These are phyloP conservation scores for Sebastes taczanowskii DNA, from an alignment of 2,797 vertebrate genomes.

Conservation along the genomic window DNA sequence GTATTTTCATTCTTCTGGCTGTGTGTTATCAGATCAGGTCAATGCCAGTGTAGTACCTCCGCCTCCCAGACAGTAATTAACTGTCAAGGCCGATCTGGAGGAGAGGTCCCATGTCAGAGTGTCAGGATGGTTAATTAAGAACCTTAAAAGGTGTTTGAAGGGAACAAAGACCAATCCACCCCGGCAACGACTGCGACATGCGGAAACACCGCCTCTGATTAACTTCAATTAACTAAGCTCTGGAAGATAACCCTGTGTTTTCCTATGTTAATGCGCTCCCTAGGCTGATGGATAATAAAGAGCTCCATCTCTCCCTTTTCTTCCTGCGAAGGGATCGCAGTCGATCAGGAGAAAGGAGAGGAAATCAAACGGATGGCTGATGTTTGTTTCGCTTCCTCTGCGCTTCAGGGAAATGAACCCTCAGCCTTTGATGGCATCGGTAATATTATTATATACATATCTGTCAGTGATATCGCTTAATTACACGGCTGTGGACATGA, in stretches of 20 bases:
- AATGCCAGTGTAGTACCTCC: constrained; percentile 3
- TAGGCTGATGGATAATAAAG: constrained; percentile 49
- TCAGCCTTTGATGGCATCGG: constrained; percentile 59
- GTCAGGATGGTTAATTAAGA: constrained; percentile 77
- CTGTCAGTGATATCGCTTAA: constrained; percentile 68
- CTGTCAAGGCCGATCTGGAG: constrained; percentile 68
- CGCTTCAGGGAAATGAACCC: constrained; percentile 68
- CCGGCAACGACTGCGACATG: constrained; percentile 53
- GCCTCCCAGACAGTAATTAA: constrained; percentile 72
- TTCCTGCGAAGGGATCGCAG: constrained; percentile 43
- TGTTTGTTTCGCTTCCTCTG: constrained; percentile 52
- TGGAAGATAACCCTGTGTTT: constrained; percentile 57
- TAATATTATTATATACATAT: constrained; percentile 64
- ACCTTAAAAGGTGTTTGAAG: constrained; percentile 72
- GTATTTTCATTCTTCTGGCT: constrained; percentile 14
- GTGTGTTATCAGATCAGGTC: constrained; percentile 55
- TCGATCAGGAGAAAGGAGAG: constrained; percentile 51
- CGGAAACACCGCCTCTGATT: constrained; percentile 74
- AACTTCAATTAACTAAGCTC: constrained; percentile 79
- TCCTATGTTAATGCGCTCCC: constrained; percentile 66
- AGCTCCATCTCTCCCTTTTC: constrained; percentile 52
- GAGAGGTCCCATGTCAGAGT: constrained; percentile 55
- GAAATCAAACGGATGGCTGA: constrained; percentile 64
- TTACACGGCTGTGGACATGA: constrained; percentile 60
- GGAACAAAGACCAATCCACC: constrained; percentile 73